Evolutionary conservation across 2,888 invertebrate species (phyloP), one percentile per base, ranked within the genome.

Genomic region (Parasteatoda lunata): DNA sequence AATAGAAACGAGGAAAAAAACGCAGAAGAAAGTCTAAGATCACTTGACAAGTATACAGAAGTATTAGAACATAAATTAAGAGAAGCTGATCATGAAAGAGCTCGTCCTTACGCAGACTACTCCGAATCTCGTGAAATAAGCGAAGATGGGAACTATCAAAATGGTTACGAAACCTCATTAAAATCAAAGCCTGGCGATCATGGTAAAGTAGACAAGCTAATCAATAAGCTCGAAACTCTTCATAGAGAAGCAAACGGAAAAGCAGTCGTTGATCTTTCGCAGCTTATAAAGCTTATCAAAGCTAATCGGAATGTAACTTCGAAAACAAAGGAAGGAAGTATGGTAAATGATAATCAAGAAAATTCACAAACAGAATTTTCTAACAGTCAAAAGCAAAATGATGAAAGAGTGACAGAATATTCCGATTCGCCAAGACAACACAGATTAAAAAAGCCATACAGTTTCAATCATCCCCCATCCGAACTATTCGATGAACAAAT

Each of bases 151-250:
- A 30, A 13, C n/a, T n/a, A 65, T 65, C 30, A n/a, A 11, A 65
- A 65, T 65, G 30, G 30, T 30, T 65, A 65, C n/a, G 6, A 65
- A 13, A 8, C 30, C 30, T 30, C 30, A 30, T 30, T 30, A 65
- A 47, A 69, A 47, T 48, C 45, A 47, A 47, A 59, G 59, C 59
- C 59, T 13, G 72, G 75, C 49, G 78, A 84, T 51, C 73, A 75
- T 51, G 59, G 71, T 4, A 86, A 86, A 71, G 45, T 86, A 54
- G 72, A 86, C 15, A 69, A 70, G 2, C 30, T 86, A 11, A 80
- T 86, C 51, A 86, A 77, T n/a, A 86, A 86, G 66, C 48, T 86
- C 7, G 85, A 86, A 54, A 76, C 15, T 7, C 75, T 86, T 66
- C 80, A 86, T 68, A 81, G 65, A 52, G 80, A 72, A 49, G 52